Evolutionary conservation across 2,113 vertebrate genomes (phyloP), one percentile per base, ranked within the genome.

Genomic region (Calypte anna): DNA sequence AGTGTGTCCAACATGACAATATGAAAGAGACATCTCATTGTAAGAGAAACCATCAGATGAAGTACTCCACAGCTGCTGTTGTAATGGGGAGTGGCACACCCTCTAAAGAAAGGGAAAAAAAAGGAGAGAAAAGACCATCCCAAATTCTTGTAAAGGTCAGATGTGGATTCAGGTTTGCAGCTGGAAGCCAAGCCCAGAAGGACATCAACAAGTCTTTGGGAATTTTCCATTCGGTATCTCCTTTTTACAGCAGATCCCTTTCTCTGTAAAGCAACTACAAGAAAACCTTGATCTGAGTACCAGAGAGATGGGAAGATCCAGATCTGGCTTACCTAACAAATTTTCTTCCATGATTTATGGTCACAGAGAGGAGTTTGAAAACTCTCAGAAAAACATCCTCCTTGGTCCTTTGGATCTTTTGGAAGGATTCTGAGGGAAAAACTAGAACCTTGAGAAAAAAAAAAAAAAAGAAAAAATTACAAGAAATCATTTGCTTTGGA

Each of bases 101-200:
- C 62, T 72, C 38, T 44, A 68, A 84, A 75, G 50, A 27, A 17
- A 91, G 43, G 28, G 12, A 38, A 68, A 76, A 48, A 48, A 21
- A 64, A 50, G 6, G 6, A 40, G 70, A 73, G 33, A 50, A 67
- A 74, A 82, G 15, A 91, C 57, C 25, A 44, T 63, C 57, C 66
- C n/a, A 75, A 72, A 92, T 91, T 78, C 83, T 83, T 92, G 83
- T 61, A 72, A 95, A 95, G 61, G 83, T 93, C 88, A 93, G 25
- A 78, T 82, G 27, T 63, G 57, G 38, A 86, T 84, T 93, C 48
- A 68, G 24, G 73, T 81, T 92, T 88, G 16, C 44, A 75, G 36
- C 27, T 83, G 53, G 27, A 86, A 95, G 68, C 33, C 64, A 81
- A 90, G 78, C 0, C 1, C 53, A 30, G 68, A 68, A 83, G 53